Evolutionary conservation across 2,113 vertebrate species (phyloP).

Genomic region (Terrapene triunguis): DNA sequence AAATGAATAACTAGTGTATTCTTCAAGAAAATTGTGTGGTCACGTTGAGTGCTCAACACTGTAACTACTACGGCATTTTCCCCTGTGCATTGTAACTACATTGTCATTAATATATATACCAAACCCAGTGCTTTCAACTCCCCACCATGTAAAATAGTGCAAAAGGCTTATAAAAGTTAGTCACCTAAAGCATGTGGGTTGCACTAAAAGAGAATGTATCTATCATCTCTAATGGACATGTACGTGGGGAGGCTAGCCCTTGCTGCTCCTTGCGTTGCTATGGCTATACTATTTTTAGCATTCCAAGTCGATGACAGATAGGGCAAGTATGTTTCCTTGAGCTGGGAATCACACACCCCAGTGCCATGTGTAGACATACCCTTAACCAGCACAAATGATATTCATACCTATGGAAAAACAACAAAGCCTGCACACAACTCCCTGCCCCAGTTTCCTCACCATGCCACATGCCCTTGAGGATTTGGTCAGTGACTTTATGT

Average conservation of each 20-base stretch:
- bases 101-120: background rate
- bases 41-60: background rate
- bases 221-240: no score
- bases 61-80: background rate
- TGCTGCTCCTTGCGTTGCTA: no score
- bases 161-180: background rate
- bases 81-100: background rate
- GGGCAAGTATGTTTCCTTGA: background rate
- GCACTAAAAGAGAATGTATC: background rate
- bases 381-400: background rate
- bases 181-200: background rate
- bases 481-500: background rate
- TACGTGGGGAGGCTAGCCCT: no score
- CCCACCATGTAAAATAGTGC: background rate
- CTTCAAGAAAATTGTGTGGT: background rate
- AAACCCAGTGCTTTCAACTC: background rate
- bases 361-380: background rate
- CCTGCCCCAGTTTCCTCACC: background rate
- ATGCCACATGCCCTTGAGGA: background rate
- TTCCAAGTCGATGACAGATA: no score
- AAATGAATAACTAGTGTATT: background rate
- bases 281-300: no score
- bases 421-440: background rate
- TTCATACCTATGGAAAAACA: background rate
- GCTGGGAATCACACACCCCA: no score